Evolutionary conservation across 2,888 invertebrate species (phyloP).

Genomic region (Dryadula phaetusa): DNA sequence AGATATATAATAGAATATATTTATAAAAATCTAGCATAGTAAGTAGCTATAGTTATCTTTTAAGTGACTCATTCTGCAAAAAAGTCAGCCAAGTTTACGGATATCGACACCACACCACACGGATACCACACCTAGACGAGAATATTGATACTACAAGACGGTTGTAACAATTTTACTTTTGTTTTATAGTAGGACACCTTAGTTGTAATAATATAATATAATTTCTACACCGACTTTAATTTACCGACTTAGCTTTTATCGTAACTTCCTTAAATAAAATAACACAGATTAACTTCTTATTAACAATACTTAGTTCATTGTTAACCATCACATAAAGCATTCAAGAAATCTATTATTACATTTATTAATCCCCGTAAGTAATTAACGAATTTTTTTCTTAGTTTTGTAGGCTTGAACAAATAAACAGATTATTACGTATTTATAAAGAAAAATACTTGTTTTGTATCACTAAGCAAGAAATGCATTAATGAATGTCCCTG

Average conservation of each 20-base stretch:
- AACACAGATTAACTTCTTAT: not conserved
- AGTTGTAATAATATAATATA: not conserved
- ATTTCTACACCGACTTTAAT: not conserved
- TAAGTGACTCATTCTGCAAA: constrained; percentile 6
- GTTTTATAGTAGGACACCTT: not conserved
- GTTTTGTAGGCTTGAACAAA: not conserved
- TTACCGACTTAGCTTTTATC: not conserved
- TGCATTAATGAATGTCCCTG: constrained; percentile 53
- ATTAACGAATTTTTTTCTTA: too few species aligned
- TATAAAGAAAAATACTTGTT: constrained; percentile 27
- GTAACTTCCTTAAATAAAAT: not conserved
- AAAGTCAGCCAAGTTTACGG: constrained; percentile 5
- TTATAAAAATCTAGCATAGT: not conserved
- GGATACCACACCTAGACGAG: constrained; percentile 5
- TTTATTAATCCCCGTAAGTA: not conserved
- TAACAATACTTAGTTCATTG: not conserved
- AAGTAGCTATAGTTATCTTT: not conserved
- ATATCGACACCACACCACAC: constrained; percentile 2
- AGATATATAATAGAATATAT: too few species aligned
- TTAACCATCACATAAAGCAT: not conserved
- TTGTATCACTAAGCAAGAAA: constrained; percentile 50
- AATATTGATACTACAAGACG: constrained; percentile 11
- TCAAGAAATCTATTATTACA: not conserved
- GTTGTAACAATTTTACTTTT: constrained; percentile 5
- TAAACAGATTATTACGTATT: not conserved